Conservation (phyloP, 1,140 invertebrate genomes). For the Bombus turneri region DNA sequence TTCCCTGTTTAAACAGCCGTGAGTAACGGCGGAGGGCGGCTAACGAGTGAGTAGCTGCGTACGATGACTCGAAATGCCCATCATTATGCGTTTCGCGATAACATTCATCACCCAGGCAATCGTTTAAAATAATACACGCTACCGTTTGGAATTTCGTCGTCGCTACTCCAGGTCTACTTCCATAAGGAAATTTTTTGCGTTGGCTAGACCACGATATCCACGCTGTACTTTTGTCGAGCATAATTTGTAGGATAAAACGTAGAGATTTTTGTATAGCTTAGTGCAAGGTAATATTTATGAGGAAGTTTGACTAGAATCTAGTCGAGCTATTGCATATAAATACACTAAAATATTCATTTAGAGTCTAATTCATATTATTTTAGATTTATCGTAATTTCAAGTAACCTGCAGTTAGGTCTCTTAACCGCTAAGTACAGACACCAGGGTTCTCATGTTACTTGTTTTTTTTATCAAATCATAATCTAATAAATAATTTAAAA, state of each 20-base stretch:
- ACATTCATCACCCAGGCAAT: conserved; percentile 22
- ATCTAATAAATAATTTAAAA: background rate
- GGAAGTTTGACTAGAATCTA: background rate
- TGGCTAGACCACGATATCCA: no score
- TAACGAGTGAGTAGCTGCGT: conserved; percentile 36
- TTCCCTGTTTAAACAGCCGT: conserved; percentile 30
- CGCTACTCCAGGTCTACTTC: background rate
- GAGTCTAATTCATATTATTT: background rate
- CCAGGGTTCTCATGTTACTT: background rate
- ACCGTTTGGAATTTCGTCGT: background rate
- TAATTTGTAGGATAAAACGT: background rate
- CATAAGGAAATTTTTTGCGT: background rate
- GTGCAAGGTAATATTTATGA: background rate
- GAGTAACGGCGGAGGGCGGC: conserved; percentile 29
- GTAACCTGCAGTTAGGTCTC: background rate
- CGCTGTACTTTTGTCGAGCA: background rate
- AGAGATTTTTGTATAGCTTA: background rate
- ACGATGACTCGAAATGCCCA: conserved; percentile 20
- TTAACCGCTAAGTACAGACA: background rate
- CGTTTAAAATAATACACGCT: conserved; percentile 15
- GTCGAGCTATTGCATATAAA: background rate
- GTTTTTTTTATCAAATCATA: background rate
- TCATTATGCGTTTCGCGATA: conserved; percentile 16
- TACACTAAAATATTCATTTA: background rate
- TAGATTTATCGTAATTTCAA: background rate